phyloP scores from a whole-genome alignment of 2,888 invertebrate genomes.

The Dryomyza anilis region DNA sequence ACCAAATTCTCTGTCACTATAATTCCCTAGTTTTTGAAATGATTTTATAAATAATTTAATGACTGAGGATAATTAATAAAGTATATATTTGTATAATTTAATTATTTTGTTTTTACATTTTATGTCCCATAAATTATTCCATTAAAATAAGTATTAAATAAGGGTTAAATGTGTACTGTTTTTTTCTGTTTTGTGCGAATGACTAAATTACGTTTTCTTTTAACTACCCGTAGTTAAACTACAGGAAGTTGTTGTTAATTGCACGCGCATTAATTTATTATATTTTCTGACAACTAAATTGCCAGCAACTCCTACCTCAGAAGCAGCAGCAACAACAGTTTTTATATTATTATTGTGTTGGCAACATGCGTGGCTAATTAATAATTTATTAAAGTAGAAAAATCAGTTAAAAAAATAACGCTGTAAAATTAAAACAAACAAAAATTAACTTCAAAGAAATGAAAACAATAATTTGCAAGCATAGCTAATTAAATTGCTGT shows the following conservation, averaged over 20 bases:
- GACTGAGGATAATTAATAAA: too few relatives aligned
- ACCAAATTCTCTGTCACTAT: too few relatives aligned
- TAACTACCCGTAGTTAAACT: neutral
- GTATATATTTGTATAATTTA: too few relatives aligned
- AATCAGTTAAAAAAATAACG: too few relatives aligned
- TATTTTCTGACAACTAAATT: neutral
- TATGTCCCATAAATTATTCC: too few relatives aligned
- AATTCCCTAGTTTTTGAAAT: too few relatives aligned
- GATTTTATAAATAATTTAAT: too few relatives aligned
- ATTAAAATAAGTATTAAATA: too few relatives aligned
- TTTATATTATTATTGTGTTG: too few relatives aligned
- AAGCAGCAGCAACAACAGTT: neutral
- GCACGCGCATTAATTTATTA: too few relatives aligned
- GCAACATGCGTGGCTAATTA: constrained; percentile 18
- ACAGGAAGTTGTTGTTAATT: neutral
- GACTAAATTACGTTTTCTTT: neutral
- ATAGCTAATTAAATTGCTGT: constrained; percentile 20
- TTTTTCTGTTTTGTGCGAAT: neutral
- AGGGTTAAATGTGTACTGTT: too few relatives aligned
- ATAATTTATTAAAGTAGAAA: constrained; percentile 19
- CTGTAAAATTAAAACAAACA: neutral
- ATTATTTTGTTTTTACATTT: too few relatives aligned
- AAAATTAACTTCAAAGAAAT: neutral
- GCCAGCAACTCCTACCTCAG: neutral
- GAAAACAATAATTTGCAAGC: constrained; percentile 19